Percentiles rank a stretch among this genome's conserved stretches.
phyloP scores from a whole-genome alignment of 2,888 invertebrate species.

The Lycocerus yunnanus region DNA sequence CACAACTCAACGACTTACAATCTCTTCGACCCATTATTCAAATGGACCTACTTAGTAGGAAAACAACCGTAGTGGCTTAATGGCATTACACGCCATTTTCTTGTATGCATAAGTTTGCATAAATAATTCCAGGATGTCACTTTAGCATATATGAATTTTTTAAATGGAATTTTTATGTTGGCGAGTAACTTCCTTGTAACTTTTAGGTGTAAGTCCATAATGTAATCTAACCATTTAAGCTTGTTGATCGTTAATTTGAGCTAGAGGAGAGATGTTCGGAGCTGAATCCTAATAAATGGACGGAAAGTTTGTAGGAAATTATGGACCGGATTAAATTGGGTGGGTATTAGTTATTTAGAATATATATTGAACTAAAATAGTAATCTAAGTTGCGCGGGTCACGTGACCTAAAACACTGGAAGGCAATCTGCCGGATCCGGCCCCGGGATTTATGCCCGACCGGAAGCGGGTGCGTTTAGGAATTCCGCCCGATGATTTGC shows the following conservation, averaged over 20 bases:
- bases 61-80: not conserved
- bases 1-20: not conserved
- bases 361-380: conserved; percentile 17
- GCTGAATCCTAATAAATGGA: conserved; percentile 8
- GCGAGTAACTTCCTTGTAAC: not conserved
- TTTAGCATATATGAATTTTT: not conserved
- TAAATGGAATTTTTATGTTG: not conserved
- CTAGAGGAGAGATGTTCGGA: not conserved
- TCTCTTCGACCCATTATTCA: not conserved
- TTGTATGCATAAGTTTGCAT: not conserved
- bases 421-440: conserved; percentile 53
- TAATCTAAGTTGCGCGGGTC: conserved; percentile 26
- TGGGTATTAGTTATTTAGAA: conserved; percentile 22
- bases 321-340: conserved; percentile 20
- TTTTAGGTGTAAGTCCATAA: not conserved
- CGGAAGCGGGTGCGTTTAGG: conserved; percentile 62
- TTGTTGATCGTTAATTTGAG: not conserved
- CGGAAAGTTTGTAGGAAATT: conserved; percentile 17
- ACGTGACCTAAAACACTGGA: conserved; percentile 43
- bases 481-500: conserved; percentile 68
- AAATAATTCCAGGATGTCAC: not conserved
- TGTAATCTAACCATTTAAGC: not conserved
- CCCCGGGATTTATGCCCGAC: conserved; percentile 49
- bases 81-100: not conserved
- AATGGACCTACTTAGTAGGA: not conserved